Base-by-base conservation (phyloP, 2,888 invertebrate genomes). In the Eupithecia subumbrata region DNA sequence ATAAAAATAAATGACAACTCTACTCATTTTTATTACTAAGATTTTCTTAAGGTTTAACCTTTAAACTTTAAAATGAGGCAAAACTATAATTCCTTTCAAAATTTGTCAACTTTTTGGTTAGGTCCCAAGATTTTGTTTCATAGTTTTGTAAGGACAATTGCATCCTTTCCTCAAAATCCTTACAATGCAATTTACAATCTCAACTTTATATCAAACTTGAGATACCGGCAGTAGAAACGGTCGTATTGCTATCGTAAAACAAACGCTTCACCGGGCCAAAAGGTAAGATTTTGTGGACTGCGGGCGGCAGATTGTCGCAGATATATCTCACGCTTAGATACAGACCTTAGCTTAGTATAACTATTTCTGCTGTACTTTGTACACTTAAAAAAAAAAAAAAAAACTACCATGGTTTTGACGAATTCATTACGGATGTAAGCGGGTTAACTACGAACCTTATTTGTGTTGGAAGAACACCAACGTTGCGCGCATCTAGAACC, bases 251-350 rank as follows among this genome's bases (percentile, higher is more conserved):
- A 82, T 85, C 84, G 83, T 82, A 80, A 85, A 85, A 85, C 85
- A 82, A 84, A 84, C 64, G 73, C 71, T 75, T 83, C 76, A 74
- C 73, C 72, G 82, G 84, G 82, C 84, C 83, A 81, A 82, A 84
- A 86, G 85, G 84, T 81, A 84, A 84, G 84, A 86, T 85, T 85
- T 87, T 88, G 86, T 86, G 86, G 86, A 86, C 83, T 80, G 77
- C 78, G 81, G 79, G 80, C 81, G 81, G 83, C 83, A 86, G 86
- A 86, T 88, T 86, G 86, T 82, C 86, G 85, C 88, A 88, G 87
- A 89, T 90, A 88, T 88, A 87, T 89, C 87, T 89, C 84, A 81
- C 78, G 81, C 85, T 81, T 79, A 80, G 82, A 81, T 84, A 86
- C 86, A 86, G 85, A 82, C 86, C 85, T 87, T 84, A 78, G 18